These are phyloP conservation scores for Parapsyche elsis DNA, from an alignment of 1,140 invertebrate genomes.

Conservation along the genomic window DNA sequence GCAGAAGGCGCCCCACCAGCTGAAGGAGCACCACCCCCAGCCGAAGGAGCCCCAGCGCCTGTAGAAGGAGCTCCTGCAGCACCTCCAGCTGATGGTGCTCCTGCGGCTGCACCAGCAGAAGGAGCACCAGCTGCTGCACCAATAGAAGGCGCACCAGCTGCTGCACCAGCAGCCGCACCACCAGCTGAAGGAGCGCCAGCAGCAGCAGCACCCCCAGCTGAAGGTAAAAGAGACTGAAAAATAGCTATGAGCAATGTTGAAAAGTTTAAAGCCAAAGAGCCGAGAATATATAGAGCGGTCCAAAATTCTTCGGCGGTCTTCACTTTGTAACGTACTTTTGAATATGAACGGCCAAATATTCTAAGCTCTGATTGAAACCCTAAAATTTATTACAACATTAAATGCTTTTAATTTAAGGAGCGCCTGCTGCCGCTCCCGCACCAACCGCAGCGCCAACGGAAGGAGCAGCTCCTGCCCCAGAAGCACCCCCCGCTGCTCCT, in stretches of 20 bases:
- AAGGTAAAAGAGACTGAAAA: too few relatives aligned
- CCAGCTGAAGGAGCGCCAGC: constrained; percentile 45
- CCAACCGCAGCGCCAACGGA: constrained; percentile 47
- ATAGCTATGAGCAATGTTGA: too few relatives aligned
- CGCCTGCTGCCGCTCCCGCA: constrained; percentile 51
- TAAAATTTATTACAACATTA: too few relatives aligned
- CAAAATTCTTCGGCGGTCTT: too few relatives aligned
- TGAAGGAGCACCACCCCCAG: constrained; percentile 21
- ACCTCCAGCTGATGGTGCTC: constrained; percentile 40
- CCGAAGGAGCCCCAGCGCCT: constrained; percentile 48
- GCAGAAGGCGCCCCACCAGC: constrained; percentile 48
- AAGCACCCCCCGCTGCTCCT: constrained; percentile 44
- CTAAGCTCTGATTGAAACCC: too few relatives aligned
- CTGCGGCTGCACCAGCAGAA: constrained; percentile 36
- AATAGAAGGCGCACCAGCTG: constrained; percentile 49
- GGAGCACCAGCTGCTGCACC: constrained; percentile 54
- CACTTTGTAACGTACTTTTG: too few relatives aligned
- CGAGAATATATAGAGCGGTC: too few relatives aligned
- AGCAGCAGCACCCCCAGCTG: constrained; percentile 42
- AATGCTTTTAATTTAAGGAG: constrained; percentile 24
- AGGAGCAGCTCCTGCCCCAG: constrained; percentile 40
- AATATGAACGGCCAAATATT: too few relatives aligned
- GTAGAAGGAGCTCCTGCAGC: constrained; percentile 48
- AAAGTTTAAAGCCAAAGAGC: too few relatives aligned
- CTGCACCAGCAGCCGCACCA: constrained; percentile 40